Base-by-base conservation (phyloP, 37 sponge, comb jelly and placozoan species). In the Corticium candelabrum region DNA sequence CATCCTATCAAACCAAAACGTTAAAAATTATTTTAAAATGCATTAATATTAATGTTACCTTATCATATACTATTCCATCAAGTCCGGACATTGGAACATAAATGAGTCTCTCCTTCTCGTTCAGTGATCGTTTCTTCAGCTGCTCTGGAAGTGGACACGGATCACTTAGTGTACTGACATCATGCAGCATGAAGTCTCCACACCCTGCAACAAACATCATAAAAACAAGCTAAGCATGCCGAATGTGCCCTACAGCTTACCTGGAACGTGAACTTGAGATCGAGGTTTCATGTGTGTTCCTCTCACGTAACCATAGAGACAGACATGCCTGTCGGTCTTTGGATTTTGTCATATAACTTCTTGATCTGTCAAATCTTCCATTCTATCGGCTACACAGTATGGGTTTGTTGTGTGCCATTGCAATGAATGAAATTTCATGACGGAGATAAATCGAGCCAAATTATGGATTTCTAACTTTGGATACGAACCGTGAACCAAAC, bases 21-120 rank as follows among this genome's bases (percentile, higher is more conserved):
- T 27, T 27, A 50, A 50, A 50, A 27, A 50, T 50, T 50, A 50
- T 50, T 27, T 50, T 27, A 50, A 50, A 21, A 50, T 21, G 11
- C 62, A n/a, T n/a, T n/a, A n/a, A n/a, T 50, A 50, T 50, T 50
- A 11, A 50, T n/a, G 35, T 70, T 70, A 87, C 93, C 85, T 97
- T 97, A 56, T 97, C 98, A 78, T 90, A 97, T 0, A 93, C 86
- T 15, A 97, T 38, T 1, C 94, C 94, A 35, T 94, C 98, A 5
- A 97, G 84, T 0, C 98, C 98, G 38, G 89, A 76, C 92, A 93
- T 97, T 29, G 98, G 98, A 37, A 89, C 98, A 82, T 97, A 97
- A 5, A 97, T 81, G 73, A 89, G 68, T 69, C 84, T 84, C 79
- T 97, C 91, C 38, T 85, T 88, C 81, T 94, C 91, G 35, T 84